Evolutionary conservation across 2,113 vertebrate species (phyloP), one percentile per base, ranked within the genome.

Genomic region (Brachypteracias leptosomus): DNA sequence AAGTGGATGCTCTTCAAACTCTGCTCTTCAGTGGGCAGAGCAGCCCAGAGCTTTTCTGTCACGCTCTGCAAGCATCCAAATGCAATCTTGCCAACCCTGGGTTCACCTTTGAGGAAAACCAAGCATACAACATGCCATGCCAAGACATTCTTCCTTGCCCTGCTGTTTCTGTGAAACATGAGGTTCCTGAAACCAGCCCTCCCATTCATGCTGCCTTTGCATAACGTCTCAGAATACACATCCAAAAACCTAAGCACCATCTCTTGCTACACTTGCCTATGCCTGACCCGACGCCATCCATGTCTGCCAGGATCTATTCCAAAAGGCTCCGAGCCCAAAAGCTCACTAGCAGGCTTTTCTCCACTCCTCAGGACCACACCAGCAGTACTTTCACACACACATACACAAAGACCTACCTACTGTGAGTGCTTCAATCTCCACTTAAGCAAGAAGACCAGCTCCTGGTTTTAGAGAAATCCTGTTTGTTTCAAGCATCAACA

Each of bases 401-500:
- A 15, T 0, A 58, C 1, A 0, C 26, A 52, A 40, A 52, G 8
- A 76, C 8, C 2, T 57, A 78, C 28, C 83, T 35, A 57, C 61
- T 4, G 1, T 4, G 13, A 13, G 44, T 28, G 47, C 77, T 73
- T 54, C 73, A 0, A 22, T 22, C 55, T 70, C 55, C 55, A 54
- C 35, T 78, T 49, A 36, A 47, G 19, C 17, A 10, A 61, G 86
- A 65, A 51, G 57, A 82, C 19, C 21, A 46, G 52, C 9, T 89
- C 63, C 74, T 51, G 18, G 47, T 6, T 63, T 58, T 70, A 82
- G 25, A 85, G 40, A 82, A 89, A 66, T 38, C 49, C 33, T 82
- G 33, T 79, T 92, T 80, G 28, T 63, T 95, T 89, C 62, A 65
- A 70, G 78, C 52, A 95, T 57, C 61, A 83, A 83, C 70, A 96